A percentile compares a stretch with the other conserved stretches of the same genome.
These are phyloP conservation scores for Enteromius thamalakanensis DNA, from an alignment of 2,797 vertebrate genomes.

Conservation along the genomic window DNA sequence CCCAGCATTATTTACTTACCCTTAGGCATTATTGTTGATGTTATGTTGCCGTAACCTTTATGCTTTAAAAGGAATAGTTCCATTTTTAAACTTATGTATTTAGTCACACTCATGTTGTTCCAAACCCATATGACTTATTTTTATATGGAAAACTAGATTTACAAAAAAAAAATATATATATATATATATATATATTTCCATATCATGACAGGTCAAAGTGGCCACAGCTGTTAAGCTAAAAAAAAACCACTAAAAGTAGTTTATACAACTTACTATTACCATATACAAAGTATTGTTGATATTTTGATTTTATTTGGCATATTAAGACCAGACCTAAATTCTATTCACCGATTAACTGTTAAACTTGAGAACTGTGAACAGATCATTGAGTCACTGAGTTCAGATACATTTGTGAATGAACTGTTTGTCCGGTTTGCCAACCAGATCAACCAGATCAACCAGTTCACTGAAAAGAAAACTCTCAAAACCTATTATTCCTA, in stretches of 20 bases:
- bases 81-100: neutral
- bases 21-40: conserved; percentile 16
- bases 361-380: neutral
- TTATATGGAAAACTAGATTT: neutral
- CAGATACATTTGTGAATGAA: neutral
- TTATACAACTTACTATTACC: neutral
- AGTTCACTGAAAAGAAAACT: neutral
- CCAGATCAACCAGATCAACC: conserved; percentile 6
- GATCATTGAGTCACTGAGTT: neutral
- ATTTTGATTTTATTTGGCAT: neutral
- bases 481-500: neutral
- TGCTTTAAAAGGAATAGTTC: neutral
- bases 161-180: no score
- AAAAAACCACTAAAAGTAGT: neutral
- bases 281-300: neutral
- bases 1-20: conserved; percentile 40
- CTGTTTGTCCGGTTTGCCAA: neutral
- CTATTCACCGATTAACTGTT: neutral
- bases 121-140: neutral
- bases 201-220: neutral
- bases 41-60: conserved; percentile 2
- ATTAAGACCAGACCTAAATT: neutral
- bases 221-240: neutral
- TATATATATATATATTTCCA: neutral
- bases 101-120: neutral